A percentile compares a stretch with the other conserved stretches of the same genome.
Evolutionary conservation across 1,140 invertebrate genomes (phyloP).

Genomic region (Spodoptera litura): DNA sequence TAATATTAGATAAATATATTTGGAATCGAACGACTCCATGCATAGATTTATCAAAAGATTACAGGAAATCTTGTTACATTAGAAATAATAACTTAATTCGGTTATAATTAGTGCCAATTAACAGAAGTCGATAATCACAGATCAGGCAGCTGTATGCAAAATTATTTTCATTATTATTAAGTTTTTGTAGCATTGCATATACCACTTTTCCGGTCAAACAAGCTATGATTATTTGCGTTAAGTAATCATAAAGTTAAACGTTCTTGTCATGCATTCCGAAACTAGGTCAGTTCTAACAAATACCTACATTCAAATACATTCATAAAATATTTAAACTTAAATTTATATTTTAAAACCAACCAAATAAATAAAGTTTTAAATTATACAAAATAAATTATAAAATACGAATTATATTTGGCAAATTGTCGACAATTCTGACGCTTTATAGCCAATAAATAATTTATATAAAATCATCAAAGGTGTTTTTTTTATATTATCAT

Average conservation of each 20-base stretch:
- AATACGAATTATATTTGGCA: not conserved
- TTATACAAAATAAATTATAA: not conserved
- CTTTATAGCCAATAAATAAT: not conserved
- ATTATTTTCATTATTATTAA: slow-evolving; percentile 16
- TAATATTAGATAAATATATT: too few species aligned
- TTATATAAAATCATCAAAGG: not conserved
- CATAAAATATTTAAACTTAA: too few species aligned
- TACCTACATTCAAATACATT: slow-evolving; percentile 1
- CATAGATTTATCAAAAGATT: too few species aligned
- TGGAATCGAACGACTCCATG: too few species aligned
- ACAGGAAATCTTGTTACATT: not conserved
- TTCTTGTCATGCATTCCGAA: slow-evolving; percentile 13
- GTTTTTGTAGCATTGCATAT: slow-evolving; percentile 16
- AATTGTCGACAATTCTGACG: not conserved
- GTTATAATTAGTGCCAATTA: not conserved
- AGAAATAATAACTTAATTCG: not conserved
- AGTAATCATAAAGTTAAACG: slow-evolving; percentile 37
- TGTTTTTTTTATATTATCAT: not conserved
- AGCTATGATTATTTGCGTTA: slow-evolving; percentile 31
- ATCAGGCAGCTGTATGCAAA: not conserved
- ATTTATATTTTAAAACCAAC: too few species aligned
- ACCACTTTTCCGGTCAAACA: slow-evolving; percentile 32
- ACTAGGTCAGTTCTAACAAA: slow-evolving; percentile 30
- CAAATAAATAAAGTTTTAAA: not conserved
- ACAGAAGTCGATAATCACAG: not conserved